Evolutionary conservation across 2,888 invertebrate genomes (phyloP), one percentile per base, ranked within the genome.

Genomic region (Sabellastarte sp.): DNA sequence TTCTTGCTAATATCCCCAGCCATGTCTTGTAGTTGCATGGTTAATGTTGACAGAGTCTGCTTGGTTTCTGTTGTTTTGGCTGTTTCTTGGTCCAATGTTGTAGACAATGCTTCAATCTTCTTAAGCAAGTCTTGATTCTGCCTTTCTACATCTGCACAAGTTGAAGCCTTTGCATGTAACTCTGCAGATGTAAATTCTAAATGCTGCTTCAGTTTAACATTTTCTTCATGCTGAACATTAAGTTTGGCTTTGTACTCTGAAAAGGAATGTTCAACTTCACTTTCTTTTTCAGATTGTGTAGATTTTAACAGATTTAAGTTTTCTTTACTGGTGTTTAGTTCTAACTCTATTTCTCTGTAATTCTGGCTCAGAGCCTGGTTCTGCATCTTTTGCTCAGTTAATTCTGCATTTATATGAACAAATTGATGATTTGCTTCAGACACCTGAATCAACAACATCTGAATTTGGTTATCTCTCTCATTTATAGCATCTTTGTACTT

Each of bases 181-280:
- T n/a, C n/a, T n/a, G n/a, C n/a, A n/a, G n/a, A 15, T 20, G 41
- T 41, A 41, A 41, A 41, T 15, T 41, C 41, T 20, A 41, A 41
- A 41, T 41, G 41, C 20, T 41, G 10, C 32, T 57, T 57, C 32
- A 57, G 20, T 31, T 31, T 31, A 31, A 15, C 10, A 32, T 30
- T 30, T 31, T 57, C 57, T 31, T 57, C 57, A 26, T 57, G 30
- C n/a, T 31, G 29, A n/a, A 31, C 57, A 5, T 57, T 15, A 30
- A 57, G n/a, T 24, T 32, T 57, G 30, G 29, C 26, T 4, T 31
- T 57, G 30, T 30, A 31, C 32, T 57, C 30, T 20, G 24, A 10
- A 41, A 41, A 15, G 10, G 10, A 10, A 20, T 20, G 41, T 15
- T 41, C 10, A 10, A 41, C 10, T 15, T 10, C 41, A 41, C 10